Percentiles rank a stretch among this genome's conserved stretches.
Evolutionary conservation across 2,888 invertebrate species (phyloP).

Genomic region (Tenodera sinensis): DNA sequence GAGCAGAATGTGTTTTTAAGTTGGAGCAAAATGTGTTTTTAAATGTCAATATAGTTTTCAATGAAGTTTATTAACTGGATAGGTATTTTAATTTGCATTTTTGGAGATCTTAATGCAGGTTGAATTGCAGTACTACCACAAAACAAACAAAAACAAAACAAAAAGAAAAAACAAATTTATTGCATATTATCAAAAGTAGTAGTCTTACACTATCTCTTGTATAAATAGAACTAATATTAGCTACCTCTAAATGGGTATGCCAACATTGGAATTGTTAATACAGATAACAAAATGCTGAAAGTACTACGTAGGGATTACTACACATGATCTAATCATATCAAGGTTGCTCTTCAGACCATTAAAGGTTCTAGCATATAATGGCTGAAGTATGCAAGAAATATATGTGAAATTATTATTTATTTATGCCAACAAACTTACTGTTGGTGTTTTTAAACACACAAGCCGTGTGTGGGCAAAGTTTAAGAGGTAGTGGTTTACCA

Average conservation of each 20-base stretch:
- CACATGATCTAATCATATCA: neutral
- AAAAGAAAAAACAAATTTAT: neutral
- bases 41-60: too few relatives aligned
- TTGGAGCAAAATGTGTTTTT: too few relatives aligned
- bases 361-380: neutral
- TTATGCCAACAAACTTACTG: too few relatives aligned
- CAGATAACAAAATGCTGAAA: neutral
- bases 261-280: slow-evolving; percentile 10
- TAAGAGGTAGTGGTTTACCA: too few relatives aligned
- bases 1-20: too few relatives aligned
- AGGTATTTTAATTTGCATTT: neutral
- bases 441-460: too few relatives aligned
- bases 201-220: neutral
- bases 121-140: neutral
- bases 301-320: neutral
- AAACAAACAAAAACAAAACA: too few relatives aligned
- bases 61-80: too few relatives aligned
- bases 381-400: neutral
- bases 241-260: slow-evolving; percentile 7
- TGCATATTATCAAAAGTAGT: neutral
- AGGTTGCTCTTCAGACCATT: neutral
- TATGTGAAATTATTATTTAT: too few relatives aligned
- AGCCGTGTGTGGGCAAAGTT: too few relatives aligned
- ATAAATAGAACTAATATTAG: neutral
- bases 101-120: neutral